Base-by-base conservation (phyloP, 2,113 vertebrate genomes). In the Cololabis saira region DNA sequence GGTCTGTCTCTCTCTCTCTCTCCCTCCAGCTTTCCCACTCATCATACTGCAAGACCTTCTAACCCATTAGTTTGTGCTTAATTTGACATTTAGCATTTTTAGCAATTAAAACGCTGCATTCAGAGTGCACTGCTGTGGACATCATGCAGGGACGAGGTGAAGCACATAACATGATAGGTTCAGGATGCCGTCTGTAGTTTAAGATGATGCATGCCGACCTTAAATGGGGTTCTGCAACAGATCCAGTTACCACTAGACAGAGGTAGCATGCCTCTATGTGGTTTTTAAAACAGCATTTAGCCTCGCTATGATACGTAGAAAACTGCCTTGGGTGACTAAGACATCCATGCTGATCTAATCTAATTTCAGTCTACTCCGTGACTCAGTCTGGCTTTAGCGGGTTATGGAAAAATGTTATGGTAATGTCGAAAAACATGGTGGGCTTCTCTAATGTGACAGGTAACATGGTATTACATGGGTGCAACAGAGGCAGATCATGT, bases 61-160 rank as follows among this genome's bases (percentile, higher is more conserved):
- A 78, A 65, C 74, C 76, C 89, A 93, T 95, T 93, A 92, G 90
- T 94, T 93, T 91, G 76, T 87, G 84, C 82, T 92, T 95, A 94
- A 95, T 90, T 93, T 94, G 92, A 92, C 92, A 92, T 84, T 89
- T 90, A 92, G 89, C 90, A 92, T 92, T 94, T 92, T 92, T 92
- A 90, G 80, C 91, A 92, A 94, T 89, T 92, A 92, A 84, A 78
- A 91, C 74, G 76, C 69, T 79, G 85, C 85, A 89, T 86, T 80
- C 88, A 87, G 72, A 84, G 67, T 62, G 82, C 73, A 47, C 74
- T 7, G 53, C 62, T 19, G 37, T 68, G 82, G 83, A 90, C 84
- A 85, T 85, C 43, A 67, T 66, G 68, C 12, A n/a, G 60, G 61
- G 71, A 71, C 69, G 72, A 76, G 7, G 71, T 19, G 68, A 67